A percentile compares a stretch with the other conserved stretches of the same genome.
Conservation (phyloP, 2,113 vertebrate genomes). For the Zosterops hypoxanthus region DNA sequence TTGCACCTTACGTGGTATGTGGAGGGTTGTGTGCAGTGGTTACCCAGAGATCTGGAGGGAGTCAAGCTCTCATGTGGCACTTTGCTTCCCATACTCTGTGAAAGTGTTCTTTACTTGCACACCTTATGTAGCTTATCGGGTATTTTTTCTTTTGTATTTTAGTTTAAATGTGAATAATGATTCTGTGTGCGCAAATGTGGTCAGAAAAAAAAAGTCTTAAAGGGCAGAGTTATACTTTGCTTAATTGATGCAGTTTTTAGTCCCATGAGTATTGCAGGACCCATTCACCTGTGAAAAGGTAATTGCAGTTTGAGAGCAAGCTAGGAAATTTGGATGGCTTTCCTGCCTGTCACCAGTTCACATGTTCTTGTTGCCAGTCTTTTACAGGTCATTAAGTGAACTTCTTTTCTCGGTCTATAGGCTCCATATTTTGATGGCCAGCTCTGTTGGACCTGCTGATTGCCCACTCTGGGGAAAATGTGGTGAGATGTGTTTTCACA, state of each 20-base stretch:
- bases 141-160: neutral
- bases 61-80: neutral
- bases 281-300: neutral
- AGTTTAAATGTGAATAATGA: neutral
- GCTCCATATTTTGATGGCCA: neutral
- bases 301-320: neutral
- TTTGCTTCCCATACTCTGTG: neutral
- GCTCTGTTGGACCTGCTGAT: neutral
- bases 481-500: neutral
- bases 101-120: neutral
- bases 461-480: rapidly evolving
- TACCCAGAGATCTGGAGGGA: neutral
- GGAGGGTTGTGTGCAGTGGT: neutral
- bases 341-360: neutral
- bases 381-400: neutral
- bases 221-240: neutral
- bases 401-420: neutral
- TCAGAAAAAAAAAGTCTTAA: neutral
- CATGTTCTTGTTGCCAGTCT: neutral
- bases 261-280: neutral
- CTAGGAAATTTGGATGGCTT: neutral
- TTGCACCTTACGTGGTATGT: rapidly evolving
- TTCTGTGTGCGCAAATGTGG: neutral
- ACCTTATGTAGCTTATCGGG: neutral
- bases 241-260: neutral